Evolutionary conservation across 2,888 invertebrate genomes (phyloP), one percentile per base, ranked within the genome.

Genomic region (Automeris io): DNA sequence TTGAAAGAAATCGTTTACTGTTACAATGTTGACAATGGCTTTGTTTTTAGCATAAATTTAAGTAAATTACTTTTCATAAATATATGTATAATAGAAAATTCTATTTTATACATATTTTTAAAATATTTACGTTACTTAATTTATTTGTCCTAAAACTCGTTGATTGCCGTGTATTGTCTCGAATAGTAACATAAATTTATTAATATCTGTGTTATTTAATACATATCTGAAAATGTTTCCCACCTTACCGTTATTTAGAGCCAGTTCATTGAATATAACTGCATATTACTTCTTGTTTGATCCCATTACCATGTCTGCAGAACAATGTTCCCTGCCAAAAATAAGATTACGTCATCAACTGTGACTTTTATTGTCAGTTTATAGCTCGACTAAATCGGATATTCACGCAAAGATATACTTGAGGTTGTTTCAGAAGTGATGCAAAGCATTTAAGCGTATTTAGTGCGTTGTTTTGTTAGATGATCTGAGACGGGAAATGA

Each of bases 401-500:
- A n/a, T n/a, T 16, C 8, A 29, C 16, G 16, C 16, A 29, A 29
- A 13, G 29, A 16, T 5, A 29, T 16, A 16, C 8, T 29, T 29
- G 26, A 29, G n/a, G 29, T 4, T 16, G 29, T 29, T 29, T n/a
- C 29, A 29, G 13, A 29, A 16, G 16, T 16, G 16, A 16, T 29
- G 8, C 16, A 16, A 4, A 23, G 23, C 23, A 34, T 34, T 23
- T 23, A 8, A 34, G 8, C 16, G 16, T 34, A 34, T 23, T 34
- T 34, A 34, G 34, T 34, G 34, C 21, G 23, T 34, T 34, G 23
- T 22, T 34, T 21, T 34, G 23, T 23, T 34, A 34, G 22, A 23
- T 16, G 34, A 6, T 5, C 4, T 2, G 34, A 22, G 23, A 23
- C 22, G n/a, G 34, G 16, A 34, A 21, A 18, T 12, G 33, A 12